Evolutionary conservation across 1,140 invertebrate genomes (phyloP).

Genomic region (Lepidostoma basale): DNA sequence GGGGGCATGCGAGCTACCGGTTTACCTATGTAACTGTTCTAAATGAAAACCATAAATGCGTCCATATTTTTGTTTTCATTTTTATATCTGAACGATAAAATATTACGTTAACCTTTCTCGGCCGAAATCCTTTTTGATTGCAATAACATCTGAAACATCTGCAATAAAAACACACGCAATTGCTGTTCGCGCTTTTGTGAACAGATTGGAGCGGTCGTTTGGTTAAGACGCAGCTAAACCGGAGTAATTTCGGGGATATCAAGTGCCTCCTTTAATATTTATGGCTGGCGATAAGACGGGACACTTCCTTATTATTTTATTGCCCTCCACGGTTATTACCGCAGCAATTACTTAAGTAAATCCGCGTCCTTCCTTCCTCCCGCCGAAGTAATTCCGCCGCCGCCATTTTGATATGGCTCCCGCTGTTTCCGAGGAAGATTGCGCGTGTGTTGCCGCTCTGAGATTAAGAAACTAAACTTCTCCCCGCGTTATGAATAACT

Average conservation of each 20-base stretch:
- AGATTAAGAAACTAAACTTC: constrained; percentile 15
- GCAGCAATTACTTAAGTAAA: constrained; percentile 65
- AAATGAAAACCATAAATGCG: no score
- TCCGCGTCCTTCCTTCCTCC: constrained; percentile 59
- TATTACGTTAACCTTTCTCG: no score
- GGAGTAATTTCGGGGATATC: constrained; percentile 2
- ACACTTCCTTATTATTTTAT: constrained; percentile 45
- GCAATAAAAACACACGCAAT: no score
- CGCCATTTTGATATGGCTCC: constrained; percentile 40
- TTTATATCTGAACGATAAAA: no score
- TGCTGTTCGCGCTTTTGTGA: no score
- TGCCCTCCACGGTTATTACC: constrained; percentile 59
- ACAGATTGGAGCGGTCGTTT: no score
- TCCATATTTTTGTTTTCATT: no score
- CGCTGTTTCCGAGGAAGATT: constrained; percentile 25
- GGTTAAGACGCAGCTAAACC: not conserved
- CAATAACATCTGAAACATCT: no score
- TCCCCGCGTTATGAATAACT: not conserved
- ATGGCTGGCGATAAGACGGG: constrained; percentile 40
- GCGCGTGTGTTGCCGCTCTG: constrained; percentile 13
- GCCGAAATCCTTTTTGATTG: no score
- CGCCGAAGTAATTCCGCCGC: constrained; percentile 27
- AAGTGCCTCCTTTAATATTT: constrained; percentile 22
- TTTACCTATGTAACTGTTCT: no score
- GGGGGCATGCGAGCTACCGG: no score